These are phyloP conservation scores for Furnarius figulus DNA, from an alignment of 2,113 vertebrate species.

Conservation along the genomic window DNA sequence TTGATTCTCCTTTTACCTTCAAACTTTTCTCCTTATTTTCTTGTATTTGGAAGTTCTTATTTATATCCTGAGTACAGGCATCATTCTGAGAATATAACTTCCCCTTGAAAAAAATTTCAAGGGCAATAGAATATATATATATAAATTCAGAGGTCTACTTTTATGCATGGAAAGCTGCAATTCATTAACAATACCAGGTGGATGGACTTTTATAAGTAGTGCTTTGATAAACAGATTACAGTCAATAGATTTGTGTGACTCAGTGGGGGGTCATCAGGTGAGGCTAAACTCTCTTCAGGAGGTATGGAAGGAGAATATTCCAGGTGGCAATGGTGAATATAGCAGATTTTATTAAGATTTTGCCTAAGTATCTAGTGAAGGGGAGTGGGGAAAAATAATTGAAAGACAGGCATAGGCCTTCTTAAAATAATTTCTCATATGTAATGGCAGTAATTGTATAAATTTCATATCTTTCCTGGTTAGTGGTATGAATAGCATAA, in stretches of 20 bases:
- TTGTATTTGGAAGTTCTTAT: not conserved
- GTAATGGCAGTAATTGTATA: not conserved
- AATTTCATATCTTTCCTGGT: not conserved
- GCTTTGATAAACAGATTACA: not conserved
- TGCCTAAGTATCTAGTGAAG: not conserved
- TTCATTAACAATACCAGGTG: not conserved
- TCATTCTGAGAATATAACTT: not conserved
- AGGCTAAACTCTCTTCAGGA: not conserved
- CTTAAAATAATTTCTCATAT: not conserved
- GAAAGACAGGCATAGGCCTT: not conserved
- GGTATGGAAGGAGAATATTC: not conserved
- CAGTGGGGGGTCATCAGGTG: not conserved
- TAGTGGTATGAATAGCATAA: not conserved
- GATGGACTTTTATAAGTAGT: not conserved
- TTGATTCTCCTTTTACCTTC: not conserved
- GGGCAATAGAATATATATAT: not conserved
- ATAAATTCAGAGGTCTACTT: not conserved
- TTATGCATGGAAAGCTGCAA: not conserved
- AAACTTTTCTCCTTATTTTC: not conserved
- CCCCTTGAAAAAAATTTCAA: not conserved
- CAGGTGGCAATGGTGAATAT: not conserved
- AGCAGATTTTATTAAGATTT: not conserved
- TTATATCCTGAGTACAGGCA: not conserved
- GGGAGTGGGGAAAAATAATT: not conserved
- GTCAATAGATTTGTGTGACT: not conserved